phyloP scores from a whole-genome alignment of 2,797 vertebrate species.

The Lutjanus campechanus region DNA sequence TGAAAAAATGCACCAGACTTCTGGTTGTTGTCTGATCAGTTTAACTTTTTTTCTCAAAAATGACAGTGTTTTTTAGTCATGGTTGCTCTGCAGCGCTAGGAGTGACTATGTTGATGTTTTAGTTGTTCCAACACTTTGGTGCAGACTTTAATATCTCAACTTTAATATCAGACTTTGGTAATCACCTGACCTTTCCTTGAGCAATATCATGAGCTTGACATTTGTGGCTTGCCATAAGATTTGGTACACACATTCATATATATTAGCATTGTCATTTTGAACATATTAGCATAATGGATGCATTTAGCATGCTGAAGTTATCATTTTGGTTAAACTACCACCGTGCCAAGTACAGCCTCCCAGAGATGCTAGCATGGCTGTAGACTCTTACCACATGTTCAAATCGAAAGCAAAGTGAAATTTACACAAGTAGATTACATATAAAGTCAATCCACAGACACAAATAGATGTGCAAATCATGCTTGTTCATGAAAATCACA shows the following conservation, averaged over 20 bases:
- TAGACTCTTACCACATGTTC: not conserved
- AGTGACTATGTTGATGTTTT: not conserved
- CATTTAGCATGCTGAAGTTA: no score
- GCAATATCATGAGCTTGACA: not conserved
- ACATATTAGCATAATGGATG: no score
- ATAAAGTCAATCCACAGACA: no score
- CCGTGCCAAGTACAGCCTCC: no score
- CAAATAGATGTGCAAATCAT: no score
- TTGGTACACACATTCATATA: not conserved
- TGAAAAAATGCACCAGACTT: not conserved
- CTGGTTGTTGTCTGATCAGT: not conserved
- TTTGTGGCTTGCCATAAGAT: not conserved
- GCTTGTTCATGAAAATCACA: no score
- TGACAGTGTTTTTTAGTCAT: not conserved
- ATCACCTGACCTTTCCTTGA: not conserved
- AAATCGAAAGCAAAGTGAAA: no score
- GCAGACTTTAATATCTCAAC: not conserved
- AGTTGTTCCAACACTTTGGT: not conserved
- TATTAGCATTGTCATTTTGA: no score
- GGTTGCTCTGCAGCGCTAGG: not conserved
- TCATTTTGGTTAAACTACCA: no score
- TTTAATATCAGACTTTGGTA: not conserved
- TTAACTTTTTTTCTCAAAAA: not conserved
- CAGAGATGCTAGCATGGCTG: not conserved
- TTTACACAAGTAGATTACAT: no score